These are phyloP conservation scores for Leptopilina boulardi DNA, from an alignment of 1,140 invertebrate species.

Conservation along the genomic window DNA sequence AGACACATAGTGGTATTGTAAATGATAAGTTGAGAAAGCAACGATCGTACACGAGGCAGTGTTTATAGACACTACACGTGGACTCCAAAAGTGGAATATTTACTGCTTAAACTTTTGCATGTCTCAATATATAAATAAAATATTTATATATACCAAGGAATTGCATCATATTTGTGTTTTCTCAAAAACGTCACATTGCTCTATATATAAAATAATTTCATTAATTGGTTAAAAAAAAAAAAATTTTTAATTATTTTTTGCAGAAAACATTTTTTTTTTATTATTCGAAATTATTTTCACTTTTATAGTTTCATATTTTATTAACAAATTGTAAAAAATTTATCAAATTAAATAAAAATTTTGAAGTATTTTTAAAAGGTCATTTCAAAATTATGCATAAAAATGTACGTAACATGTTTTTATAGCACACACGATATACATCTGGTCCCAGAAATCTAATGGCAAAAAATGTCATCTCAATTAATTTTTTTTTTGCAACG, in stretches of 20 bases:
- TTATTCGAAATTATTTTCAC: no score
- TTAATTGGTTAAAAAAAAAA: no score
- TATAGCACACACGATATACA: background rate
- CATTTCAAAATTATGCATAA: background rate
- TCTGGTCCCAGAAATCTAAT: background rate
- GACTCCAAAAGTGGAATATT: constrained; percentile 7
- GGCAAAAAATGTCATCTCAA: constrained; percentile 1
- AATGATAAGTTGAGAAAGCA: constrained; percentile 36
- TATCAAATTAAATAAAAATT: no score
- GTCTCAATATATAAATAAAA: background rate
- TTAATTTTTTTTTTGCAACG: background rate
- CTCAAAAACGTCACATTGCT: background rate
- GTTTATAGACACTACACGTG: constrained; percentile 40
- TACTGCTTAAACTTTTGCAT: background rate
- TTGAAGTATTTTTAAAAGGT: no score
- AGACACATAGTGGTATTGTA: constrained; percentile 22
- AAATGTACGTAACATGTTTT: background rate
- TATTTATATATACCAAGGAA: background rate
- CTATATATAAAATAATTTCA: no score
- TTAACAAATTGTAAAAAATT: no score
- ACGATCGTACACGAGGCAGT: constrained; percentile 2
- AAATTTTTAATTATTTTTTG: no score
- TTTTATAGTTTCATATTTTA: no score
- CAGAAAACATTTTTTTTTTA: no score
- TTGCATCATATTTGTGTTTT: background rate